Evolutionary conservation across 1,140 invertebrate genomes (phyloP).

Genomic region (Cotesia chilonis): DNA sequence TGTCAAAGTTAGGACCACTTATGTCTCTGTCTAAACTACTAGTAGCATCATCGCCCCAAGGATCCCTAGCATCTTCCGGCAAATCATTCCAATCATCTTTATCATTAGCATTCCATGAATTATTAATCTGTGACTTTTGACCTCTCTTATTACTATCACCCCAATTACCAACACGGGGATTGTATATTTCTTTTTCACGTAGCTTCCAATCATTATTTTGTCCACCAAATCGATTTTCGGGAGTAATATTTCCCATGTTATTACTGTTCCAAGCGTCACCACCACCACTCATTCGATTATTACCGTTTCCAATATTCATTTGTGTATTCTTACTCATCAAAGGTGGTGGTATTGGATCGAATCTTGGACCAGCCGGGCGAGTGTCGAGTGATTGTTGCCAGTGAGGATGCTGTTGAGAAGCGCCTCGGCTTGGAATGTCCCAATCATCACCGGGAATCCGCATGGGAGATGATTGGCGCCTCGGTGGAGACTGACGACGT

Average conservation of each 20-base stretch:
- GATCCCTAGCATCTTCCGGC: constrained; percentile 62
- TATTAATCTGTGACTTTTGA: constrained; percentile 33
- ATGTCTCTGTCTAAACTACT: neutral
- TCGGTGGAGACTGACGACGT: constrained; percentile 22
- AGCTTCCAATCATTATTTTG: constrained; percentile 48
- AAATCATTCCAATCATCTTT: constrained; percentile 61
- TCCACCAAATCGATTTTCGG: constrained; percentile 14
- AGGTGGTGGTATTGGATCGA: neutral
- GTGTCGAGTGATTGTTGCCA: constrained; percentile 38
- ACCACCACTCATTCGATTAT: constrained; percentile 36
- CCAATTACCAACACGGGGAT: constrained; percentile 37
- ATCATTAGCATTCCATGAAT: constrained; percentile 34
- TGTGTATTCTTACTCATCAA: constrained; percentile 27
- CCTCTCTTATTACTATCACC: constrained; percentile 47
- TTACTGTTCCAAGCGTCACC: constrained; percentile 42
- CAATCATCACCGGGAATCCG: constrained; percentile 51
- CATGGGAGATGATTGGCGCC: constrained; percentile 34
- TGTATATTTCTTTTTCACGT: constrained; percentile 47
- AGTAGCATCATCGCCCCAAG: constrained; percentile 59
- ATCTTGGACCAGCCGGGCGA: constrained; percentile 35
- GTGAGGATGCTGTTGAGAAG: constrained; percentile 49
- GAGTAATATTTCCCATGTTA: constrained; percentile 24
- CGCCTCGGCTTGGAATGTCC: constrained; percentile 60
- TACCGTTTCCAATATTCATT: constrained; percentile 33
- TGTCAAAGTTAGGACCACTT: neutral